phyloP scores from a whole-genome alignment of 1,140 invertebrate species.

The Danaus plexippus region DNA sequence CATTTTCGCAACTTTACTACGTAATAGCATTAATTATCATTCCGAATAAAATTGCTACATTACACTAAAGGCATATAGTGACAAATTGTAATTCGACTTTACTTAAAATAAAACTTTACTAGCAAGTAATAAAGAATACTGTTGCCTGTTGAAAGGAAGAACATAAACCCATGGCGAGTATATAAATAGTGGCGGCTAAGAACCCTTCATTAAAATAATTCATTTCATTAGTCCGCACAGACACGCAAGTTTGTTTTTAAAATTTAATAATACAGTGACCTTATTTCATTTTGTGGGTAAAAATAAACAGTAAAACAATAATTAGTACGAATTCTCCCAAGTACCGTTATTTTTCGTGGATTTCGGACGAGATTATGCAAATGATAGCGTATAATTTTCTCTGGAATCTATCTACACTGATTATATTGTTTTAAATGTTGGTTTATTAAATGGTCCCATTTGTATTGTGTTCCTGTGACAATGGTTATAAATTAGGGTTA shows the following conservation, averaged over 20 bases:
- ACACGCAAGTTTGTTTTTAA: conserved; percentile 35
- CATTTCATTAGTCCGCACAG: conserved; percentile 31
- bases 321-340: conserved; percentile 23
- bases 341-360: conserved; percentile 20
- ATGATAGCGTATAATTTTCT: conserved; percentile 19
- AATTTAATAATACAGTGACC: conserved; percentile 33
- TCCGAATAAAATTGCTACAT: conserved; percentile 21
- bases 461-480: too few species aligned
- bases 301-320: conserved; percentile 27
- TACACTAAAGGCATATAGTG: conserved; percentile 12
- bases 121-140: neutral
- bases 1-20: conserved; percentile 23
- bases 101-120: conserved; percentile 12
- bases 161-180: conserved; percentile 20
- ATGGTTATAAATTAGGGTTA: too few species aligned
- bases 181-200: conserved; percentile 27
- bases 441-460: conserved; percentile 7
- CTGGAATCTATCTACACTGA: conserved; percentile 10
- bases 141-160: neutral
- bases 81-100: neutral
- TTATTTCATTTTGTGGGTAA: conserved; percentile 30
- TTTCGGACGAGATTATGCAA: conserved; percentile 25
- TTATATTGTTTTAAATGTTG: conserved; percentile 9
- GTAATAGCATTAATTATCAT: conserved; percentile 26
- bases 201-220: conserved; percentile 37